These are phyloP conservation scores for Drosophila auraria DNA, from an alignment of 1,140 invertebrate genomes.

Conservation along the genomic window DNA sequence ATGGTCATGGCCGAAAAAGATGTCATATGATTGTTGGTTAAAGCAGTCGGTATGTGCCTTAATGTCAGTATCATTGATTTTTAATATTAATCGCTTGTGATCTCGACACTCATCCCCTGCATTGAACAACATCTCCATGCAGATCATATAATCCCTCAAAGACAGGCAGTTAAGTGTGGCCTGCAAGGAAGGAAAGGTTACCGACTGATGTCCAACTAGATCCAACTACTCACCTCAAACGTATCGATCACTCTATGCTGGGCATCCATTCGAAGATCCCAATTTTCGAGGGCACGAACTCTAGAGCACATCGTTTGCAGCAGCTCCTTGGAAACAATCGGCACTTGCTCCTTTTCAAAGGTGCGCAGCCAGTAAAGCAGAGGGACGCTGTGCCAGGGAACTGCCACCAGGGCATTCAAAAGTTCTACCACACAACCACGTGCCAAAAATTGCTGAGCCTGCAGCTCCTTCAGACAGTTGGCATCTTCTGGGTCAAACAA, in stretches of 20 bases:
- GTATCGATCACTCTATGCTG: constrained; percentile 10
- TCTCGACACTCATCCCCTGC: constrained; percentile 39
- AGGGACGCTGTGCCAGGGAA: constrained; percentile 62
- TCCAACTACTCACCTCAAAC: constrained; percentile 42
- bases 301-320: constrained; percentile 46
- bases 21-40: constrained; percentile 41
- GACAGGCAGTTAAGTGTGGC: constrained; percentile 18
- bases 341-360: constrained; percentile 11
- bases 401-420: constrained; percentile 31
- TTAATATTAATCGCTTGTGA: constrained; percentile 21
- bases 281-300: constrained; percentile 54
- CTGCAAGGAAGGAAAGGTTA: too few relatives aligned
- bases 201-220: constrained; percentile 7
- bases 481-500: constrained; percentile 56
- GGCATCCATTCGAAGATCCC: constrained; percentile 20
- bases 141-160: constrained; percentile 49
- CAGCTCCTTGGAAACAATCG: constrained; percentile 8
- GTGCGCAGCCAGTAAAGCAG: constrained; percentile 48
- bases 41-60: constrained; percentile 1
- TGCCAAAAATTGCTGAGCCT: constrained; percentile 3
- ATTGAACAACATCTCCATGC: constrained; percentile 19
- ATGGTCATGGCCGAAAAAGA: neutral
- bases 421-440: neutral
- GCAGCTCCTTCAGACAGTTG: constrained; percentile 1
- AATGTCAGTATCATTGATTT: constrained; percentile 26